Percentiles rank a stretch among this genome's conserved stretches.
Evolutionary conservation across 2,113 vertebrate species (phyloP).

Genomic region (Hydropotes inermis): DNA sequence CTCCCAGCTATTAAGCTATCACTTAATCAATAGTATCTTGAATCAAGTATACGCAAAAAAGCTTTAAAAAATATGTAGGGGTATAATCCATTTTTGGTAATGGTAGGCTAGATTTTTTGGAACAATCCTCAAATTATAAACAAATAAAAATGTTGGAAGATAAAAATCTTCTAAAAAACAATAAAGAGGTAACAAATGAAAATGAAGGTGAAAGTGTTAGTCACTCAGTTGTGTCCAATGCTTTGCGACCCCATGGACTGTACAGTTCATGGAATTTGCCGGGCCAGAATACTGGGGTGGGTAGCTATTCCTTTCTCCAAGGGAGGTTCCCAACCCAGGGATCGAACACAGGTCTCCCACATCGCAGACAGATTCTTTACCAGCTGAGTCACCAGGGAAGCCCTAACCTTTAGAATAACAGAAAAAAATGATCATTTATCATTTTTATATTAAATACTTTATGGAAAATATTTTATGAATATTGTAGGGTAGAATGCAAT

Average conservation of each 20-base stretch:
- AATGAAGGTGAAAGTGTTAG: background rate
- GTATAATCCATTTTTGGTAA: background rate
- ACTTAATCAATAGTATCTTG: background rate
- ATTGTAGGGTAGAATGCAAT: background rate
- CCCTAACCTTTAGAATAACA: background rate
- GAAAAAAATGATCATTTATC: background rate
- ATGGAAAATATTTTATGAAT: background rate
- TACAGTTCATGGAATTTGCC: background rate
- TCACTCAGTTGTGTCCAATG: background rate
- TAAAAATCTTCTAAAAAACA: conserved; percentile 7
- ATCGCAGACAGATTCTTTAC: background rate
- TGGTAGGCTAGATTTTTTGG: background rate
- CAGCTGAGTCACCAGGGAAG: background rate
- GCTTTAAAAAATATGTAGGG: background rate
- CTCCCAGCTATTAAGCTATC: background rate
- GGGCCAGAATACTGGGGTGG: background rate
- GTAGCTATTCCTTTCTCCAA: background rate
- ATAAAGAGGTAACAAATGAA: background rate
- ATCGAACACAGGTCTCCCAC: background rate
- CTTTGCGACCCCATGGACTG: background rate
- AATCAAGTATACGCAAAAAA: background rate
- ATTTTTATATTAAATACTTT: background rate
- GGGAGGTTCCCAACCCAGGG: background rate
- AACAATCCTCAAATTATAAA: background rate
- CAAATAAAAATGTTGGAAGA: background rate